Percentiles rank a stretch among this genome's conserved stretches.
Evolutionary conservation across 2,113 vertebrate species (phyloP).

Genomic region (Cryptoleucopteryx plumbea): DNA sequence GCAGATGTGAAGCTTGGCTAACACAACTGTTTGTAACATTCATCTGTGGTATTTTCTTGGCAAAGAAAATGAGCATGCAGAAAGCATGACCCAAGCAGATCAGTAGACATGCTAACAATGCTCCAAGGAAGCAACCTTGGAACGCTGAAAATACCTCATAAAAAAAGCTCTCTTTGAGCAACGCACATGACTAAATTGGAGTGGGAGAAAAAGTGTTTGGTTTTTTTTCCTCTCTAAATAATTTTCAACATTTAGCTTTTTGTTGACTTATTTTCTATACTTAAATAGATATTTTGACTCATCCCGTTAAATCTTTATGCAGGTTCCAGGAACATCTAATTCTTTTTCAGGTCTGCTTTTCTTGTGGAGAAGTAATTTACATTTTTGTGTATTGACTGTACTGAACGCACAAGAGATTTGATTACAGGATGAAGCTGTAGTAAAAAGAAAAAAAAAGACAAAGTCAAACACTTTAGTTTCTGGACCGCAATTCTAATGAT

Average conservation of each 20-base stretch:
- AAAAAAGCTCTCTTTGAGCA: slow-evolving; percentile 39
- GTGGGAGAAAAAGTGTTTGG: background rate
- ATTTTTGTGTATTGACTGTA: slow-evolving; percentile 31
- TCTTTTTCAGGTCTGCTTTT: slow-evolving; percentile 21
- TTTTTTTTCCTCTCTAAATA: background rate
- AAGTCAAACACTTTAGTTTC: background rate
- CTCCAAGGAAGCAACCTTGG: slow-evolving; percentile 56
- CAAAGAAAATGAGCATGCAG: slow-evolving; percentile 34
- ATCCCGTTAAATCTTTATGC: background rate
- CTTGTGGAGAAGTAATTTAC: slow-evolving; percentile 43
- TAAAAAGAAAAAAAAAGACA: background rate
- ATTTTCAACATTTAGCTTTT: slow-evolving; percentile 11
- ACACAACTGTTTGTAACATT: slow-evolving; percentile 26
- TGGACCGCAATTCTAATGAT: background rate
- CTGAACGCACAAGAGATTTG: background rate
- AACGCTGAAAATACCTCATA: slow-evolving; percentile 25
- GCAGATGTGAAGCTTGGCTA: slow-evolving; percentile 72
- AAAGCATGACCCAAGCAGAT: slow-evolving; percentile 32
- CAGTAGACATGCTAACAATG: slow-evolving; percentile 29
- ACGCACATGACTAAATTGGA: background rate
- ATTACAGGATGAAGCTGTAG: background rate
- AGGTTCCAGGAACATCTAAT: slow-evolving; percentile 45
- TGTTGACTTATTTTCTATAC: slow-evolving; percentile 3
- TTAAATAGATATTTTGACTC: slow-evolving; percentile 34
- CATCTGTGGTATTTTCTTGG: slow-evolving; percentile 67